phyloP scores from a whole-genome alignment of 1,140 invertebrate species.

The Agrypnia vestita region DNA sequence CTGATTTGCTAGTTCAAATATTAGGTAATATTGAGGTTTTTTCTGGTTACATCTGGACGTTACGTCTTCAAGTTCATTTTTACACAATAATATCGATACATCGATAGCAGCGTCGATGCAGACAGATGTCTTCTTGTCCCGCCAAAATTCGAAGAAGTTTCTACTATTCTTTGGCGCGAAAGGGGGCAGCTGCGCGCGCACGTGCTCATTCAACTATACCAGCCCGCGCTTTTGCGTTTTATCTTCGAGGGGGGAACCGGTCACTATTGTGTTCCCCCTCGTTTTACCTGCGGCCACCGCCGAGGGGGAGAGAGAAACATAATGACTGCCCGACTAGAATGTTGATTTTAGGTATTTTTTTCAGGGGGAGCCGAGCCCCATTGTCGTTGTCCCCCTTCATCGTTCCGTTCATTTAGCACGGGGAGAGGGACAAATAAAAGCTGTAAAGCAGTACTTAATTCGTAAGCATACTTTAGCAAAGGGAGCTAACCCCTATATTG shows the following conservation, averaged over 20 bases:
- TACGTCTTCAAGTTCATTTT: background rate
- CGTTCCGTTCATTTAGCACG: slow-evolving; percentile 26
- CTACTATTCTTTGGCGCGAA: slow-evolving; percentile 50
- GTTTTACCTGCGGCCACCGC: background rate
- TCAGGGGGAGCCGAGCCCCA: slow-evolving; percentile 11
- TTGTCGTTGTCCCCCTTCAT: slow-evolving; percentile 17
- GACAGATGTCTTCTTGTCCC: slow-evolving; percentile 56
- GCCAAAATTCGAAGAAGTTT: slow-evolving; percentile 56
- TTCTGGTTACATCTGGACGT: background rate
- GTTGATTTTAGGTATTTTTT: background rate
- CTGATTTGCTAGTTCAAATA: too few species aligned
- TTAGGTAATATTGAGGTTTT: too few species aligned
- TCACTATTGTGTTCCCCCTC: slow-evolving; percentile 49
- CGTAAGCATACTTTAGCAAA: background rate
- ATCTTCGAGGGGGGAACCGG: slow-evolving; percentile 34
- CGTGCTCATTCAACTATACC: slow-evolving; percentile 60
- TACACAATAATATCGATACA: slow-evolving; percentile 4
- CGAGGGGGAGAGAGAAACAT: slow-evolving; percentile 38
- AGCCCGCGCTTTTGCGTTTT: background rate
- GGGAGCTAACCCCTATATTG: slow-evolving; percentile 33
- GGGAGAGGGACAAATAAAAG: slow-evolving; percentile 39
- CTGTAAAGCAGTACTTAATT: slow-evolving; percentile 33
- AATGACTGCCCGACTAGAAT: background rate
- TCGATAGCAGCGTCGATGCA: background rate
- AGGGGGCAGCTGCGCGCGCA: slow-evolving; percentile 57